Base-by-base conservation (phyloP, 2,797 vertebrate species). In the Crenuchus spilurus region DNA sequence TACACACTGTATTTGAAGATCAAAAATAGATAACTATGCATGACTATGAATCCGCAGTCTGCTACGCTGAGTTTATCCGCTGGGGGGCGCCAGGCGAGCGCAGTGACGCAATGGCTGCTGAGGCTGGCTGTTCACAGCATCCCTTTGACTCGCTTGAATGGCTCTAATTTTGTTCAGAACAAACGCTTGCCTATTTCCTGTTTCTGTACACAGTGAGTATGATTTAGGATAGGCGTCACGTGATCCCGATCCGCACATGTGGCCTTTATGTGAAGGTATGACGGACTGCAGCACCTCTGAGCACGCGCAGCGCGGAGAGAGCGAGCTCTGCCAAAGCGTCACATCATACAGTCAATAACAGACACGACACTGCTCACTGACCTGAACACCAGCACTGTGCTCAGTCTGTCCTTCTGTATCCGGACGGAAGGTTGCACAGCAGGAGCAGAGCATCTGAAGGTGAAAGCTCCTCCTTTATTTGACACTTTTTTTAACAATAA, bases 371-470 rank as follows among this genome's bases (percentile, higher is more conserved):
- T 3, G 35, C 35, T n/a, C n/a, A n/a, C 35, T 37, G 35, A 37
- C 4, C 4, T 4, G 4, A 37, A 37, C 4, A 37, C 4, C 35
- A 37, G 35, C 16, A 16, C 22, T 6, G 41, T n/a, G 16, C 24
- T 13, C 37, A 58, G 26, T 33, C 10, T 48, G 69, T 28, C 31
- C 69, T 41, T 51, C 20, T 18, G 7, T 22, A 46, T 30, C 11
- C 6, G 9, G 41, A 42, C 2, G 57, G 51, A 79, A 62, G 73
- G 33, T 55, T 70, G 44, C 9, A 54, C 42, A 68, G 28, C 11
- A 61, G 20, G 26, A 68, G 24, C 35, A 60, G 67, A 75, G 62
- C 74, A 76, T 16, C 49, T 84, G 82, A 87, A 89, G 88, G 86
- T 87, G 86, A 87, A 83, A 54, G 72, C 72, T 18, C 79, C 82